phyloP scores from a whole-genome alignment of 2,888 invertebrate species.

The Galerucella nymphaeae region DNA sequence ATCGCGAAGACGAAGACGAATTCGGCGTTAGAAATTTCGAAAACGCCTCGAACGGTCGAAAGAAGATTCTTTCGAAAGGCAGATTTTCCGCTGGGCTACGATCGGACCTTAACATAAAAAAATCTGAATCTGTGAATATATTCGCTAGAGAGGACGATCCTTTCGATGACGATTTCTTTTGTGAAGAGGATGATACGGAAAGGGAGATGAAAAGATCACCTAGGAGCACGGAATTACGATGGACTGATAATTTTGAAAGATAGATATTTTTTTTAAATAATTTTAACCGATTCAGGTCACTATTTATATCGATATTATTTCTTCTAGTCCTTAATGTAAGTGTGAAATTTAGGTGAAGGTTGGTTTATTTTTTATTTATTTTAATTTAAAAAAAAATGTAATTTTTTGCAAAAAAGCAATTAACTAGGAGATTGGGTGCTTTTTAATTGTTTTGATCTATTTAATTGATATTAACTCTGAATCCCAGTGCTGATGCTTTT shows the following conservation, averaged over 20 bases:
- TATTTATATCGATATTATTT: constrained; percentile 3
- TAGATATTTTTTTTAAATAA: constrained; percentile 33
- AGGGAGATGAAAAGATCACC: constrained; percentile 45
- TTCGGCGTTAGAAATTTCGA: constrained; percentile 52
- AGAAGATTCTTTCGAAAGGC: constrained; percentile 57
- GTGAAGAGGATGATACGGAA: constrained; percentile 59
- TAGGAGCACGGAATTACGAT: constrained; percentile 60
- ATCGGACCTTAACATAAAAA: constrained; percentile 76
- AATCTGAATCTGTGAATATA: constrained; percentile 91
- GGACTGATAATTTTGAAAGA: constrained; percentile 67
- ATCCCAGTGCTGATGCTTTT: too few relatives aligned
- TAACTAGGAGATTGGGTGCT: too few relatives aligned
- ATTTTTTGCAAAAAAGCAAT: too few relatives aligned
- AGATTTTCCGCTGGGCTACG: constrained; percentile 54
- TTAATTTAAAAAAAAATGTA: neutral
- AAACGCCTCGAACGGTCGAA: constrained; percentile 52
- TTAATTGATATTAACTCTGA: neutral
- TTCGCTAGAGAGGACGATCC: constrained; percentile 89
- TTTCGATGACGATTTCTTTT: constrained; percentile 90
- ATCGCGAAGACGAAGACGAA: constrained; percentile 56
- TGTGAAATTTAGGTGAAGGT: neutral
- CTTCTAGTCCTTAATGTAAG: constrained; percentile 10
- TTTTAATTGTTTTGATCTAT: too few relatives aligned
- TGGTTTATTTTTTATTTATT: neutral
- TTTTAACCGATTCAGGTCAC: constrained; percentile 2